A percentile compares a stretch with the other conserved stretches of the same genome.
These are phyloP conservation scores for Nemotelus pantherinus DNA, from an alignment of 2,888 invertebrate genomes.

Conservation along the genomic window DNA sequence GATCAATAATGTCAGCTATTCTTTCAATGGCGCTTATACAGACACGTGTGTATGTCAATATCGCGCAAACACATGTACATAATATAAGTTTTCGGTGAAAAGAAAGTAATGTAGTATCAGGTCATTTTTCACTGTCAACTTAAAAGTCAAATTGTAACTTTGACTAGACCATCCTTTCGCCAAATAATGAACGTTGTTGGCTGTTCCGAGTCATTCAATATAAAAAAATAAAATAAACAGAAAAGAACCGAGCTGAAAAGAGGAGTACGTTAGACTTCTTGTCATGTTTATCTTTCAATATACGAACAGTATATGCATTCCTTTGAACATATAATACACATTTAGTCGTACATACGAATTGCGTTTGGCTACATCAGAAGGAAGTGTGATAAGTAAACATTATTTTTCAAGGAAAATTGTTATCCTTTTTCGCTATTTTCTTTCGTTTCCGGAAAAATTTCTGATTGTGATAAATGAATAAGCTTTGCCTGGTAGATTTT, in stretches of 20 bases:
- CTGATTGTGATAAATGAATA: constrained; percentile 22
- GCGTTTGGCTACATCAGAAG: neutral
- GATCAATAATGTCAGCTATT: too few relatives aligned
- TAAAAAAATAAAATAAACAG: neutral
- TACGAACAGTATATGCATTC: too few relatives aligned
- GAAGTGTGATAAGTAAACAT: constrained; percentile 25
- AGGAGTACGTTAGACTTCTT: too few relatives aligned
- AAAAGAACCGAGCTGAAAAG: neutral
- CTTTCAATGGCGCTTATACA: too few relatives aligned
- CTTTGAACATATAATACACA: too few relatives aligned
- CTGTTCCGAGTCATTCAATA: constrained; percentile 1
- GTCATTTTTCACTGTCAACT: constrained; percentile 29
- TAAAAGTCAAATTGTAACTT: constrained; percentile 25
- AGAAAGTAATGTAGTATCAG: neutral
- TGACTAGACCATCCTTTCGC: constrained; percentile 17
- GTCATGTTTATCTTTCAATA: too few relatives aligned
- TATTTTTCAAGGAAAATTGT: constrained; percentile 20
- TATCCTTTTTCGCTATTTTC: constrained; percentile 19
- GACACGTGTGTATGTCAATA: too few relatives aligned
- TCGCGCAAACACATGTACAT: too few relatives aligned
- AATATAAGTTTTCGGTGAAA: neutral
- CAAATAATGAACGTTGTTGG: neutral
- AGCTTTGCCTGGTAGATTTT: neutral
- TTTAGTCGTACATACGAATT: too few relatives aligned
- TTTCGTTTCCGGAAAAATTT: constrained; percentile 6